These are phyloP conservation scores for Bombyx mandarina DNA, from an alignment of 1,140 invertebrate species.

Conservation along the genomic window DNA sequence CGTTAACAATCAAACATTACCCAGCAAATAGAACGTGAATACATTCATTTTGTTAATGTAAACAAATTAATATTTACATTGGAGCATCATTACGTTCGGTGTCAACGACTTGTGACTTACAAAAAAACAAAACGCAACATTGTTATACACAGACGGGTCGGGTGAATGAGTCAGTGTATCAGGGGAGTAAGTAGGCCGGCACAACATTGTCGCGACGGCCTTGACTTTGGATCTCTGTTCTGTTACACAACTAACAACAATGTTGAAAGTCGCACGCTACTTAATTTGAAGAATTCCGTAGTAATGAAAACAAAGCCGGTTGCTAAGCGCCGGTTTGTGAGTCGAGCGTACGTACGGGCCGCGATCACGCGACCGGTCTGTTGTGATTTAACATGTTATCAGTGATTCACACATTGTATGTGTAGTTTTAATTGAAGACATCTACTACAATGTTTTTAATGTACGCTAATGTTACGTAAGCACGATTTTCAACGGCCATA, in stretches of 20 bases:
- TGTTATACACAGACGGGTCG: background rate
- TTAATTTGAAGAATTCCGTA: constrained; percentile 16
- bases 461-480: too few relatives aligned
- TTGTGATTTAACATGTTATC: background rate
- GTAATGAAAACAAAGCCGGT: constrained; percentile 18
- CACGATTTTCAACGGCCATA: too few relatives aligned
- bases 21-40: too few relatives aligned
- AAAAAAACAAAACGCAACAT: background rate
- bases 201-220: constrained; percentile 37
- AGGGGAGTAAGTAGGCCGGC: constrained; percentile 17
- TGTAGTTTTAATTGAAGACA: too few relatives aligned
- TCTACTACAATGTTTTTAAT: too few relatives aligned
- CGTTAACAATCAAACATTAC: too few relatives aligned
- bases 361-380: constrained; percentile 2
- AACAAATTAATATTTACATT: too few relatives aligned
- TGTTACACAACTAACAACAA: constrained; percentile 9
- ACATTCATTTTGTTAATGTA: too few relatives aligned
- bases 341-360: background rate
- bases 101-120: too few relatives aligned
- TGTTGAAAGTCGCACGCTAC: constrained; percentile 12
- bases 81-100: too few relatives aligned
- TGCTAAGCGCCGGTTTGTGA: background rate
- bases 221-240: constrained; percentile 30
- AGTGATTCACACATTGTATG: too few relatives aligned
- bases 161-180: constrained; percentile 17